These are phyloP conservation scores for Andrena trimmerana DNA, from an alignment of 2,888 invertebrate genomes.

Conservation along the genomic window DNA sequence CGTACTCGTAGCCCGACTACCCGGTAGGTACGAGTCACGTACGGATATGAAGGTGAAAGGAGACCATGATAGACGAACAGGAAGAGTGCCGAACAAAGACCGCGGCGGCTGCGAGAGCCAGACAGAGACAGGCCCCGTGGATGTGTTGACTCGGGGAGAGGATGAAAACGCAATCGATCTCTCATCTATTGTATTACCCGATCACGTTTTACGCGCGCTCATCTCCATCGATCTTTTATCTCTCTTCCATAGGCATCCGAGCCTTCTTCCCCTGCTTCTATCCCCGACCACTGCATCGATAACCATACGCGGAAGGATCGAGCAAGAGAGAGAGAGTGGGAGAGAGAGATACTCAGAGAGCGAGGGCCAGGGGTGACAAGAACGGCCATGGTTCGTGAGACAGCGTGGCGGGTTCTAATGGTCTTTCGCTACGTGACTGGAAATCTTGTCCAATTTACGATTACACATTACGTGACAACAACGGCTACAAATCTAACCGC, in stretches of 20 bases:
- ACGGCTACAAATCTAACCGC: slow-evolving; percentile 42
- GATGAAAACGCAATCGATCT: slow-evolving; percentile 75
- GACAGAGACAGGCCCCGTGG: slow-evolving; percentile 48
- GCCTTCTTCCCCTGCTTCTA: slow-evolving; percentile 8
- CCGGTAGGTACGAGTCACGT: slow-evolving; percentile 70
- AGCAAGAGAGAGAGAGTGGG: background rate
- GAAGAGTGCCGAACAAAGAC: slow-evolving; percentile 30
- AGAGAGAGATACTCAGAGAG: background rate
- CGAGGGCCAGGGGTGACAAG: slow-evolving; percentile 56
- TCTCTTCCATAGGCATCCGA: slow-evolving; percentile 8
- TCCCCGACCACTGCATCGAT: slow-evolving; percentile 43
- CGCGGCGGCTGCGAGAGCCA: background rate
- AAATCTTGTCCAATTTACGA: slow-evolving; percentile 79
- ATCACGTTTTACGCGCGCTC: slow-evolving; percentile 74
- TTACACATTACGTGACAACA: slow-evolving; percentile 79
- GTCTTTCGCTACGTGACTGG: slow-evolving; percentile 80
- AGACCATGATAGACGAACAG: slow-evolving; percentile 65
- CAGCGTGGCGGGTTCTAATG: slow-evolving; percentile 73
- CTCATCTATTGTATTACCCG: slow-evolving; percentile 75
- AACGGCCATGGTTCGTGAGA: slow-evolving; percentile 70
- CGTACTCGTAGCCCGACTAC: slow-evolving; percentile 65
- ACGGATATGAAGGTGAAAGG: slow-evolving; percentile 68
- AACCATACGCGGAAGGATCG: slow-evolving; percentile 30
- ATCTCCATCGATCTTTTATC: slow-evolving; percentile 63
- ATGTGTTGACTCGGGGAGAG: slow-evolving; percentile 61